Percentiles rank a stretch among this genome's conserved stretches.
Evolutionary conservation across 2,888 invertebrate species (phyloP).

Genomic region (Phortica okadai): DNA sequence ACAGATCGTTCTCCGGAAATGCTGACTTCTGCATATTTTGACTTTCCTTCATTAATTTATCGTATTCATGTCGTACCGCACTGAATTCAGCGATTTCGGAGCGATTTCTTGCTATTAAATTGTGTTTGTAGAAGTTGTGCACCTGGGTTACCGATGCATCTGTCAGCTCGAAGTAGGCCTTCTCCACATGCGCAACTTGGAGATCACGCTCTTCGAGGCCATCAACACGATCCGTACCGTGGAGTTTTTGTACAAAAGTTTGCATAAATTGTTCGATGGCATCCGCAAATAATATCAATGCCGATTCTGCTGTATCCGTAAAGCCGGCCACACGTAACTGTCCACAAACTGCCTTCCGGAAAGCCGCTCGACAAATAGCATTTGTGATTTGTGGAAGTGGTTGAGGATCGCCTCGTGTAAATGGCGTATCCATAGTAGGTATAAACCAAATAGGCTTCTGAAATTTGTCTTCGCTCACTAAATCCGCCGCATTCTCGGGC

Average conservation of each 20-base stretch:
- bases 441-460: slow-evolving; percentile 75
- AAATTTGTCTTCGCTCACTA: slow-evolving; percentile 72
- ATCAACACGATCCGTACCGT: slow-evolving; percentile 51
- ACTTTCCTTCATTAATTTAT: slow-evolving; percentile 75
- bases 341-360: slow-evolving; percentile 74
- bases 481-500: slow-evolving; percentile 72
- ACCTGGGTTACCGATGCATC: slow-evolving; percentile 72
- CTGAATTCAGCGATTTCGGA: slow-evolving; percentile 73
- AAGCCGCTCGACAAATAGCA: slow-evolving; percentile 61
- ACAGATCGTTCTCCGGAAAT: slow-evolving; percentile 72
- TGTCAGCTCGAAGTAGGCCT: slow-evolving; percentile 69
- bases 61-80: slow-evolving; percentile 73
- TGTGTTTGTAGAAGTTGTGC: slow-evolving; percentile 75
- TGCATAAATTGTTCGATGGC: slow-evolving; percentile 73
- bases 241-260: slow-evolving; percentile 64
- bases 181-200: slow-evolving; percentile 67
- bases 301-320: slow-evolving; percentile 72
- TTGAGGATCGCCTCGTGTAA: slow-evolving; percentile 68
- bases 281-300: slow-evolving; percentile 70
- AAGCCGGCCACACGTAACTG: slow-evolving; percentile 74
- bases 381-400: slow-evolving; percentile 63
- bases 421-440: slow-evolving; percentile 70
- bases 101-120: slow-evolving; percentile 72
- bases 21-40: slow-evolving; percentile 72
- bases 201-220: slow-evolving; percentile 53